phyloP scores from a whole-genome alignment of 2,797 vertebrate genomes.

The Parauchenoglanis ngamensis region DNA sequence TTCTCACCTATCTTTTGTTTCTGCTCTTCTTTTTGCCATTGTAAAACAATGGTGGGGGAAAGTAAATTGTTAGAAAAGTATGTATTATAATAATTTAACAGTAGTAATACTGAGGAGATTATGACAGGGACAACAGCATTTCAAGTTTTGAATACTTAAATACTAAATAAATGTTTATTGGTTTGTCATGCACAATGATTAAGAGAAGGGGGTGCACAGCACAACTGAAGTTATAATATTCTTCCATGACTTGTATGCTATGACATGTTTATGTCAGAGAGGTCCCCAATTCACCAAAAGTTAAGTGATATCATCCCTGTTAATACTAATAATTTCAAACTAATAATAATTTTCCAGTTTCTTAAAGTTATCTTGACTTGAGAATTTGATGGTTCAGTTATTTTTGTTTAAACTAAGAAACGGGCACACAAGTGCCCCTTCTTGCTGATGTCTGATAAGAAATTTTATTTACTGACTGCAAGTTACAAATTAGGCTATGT shows the following conservation, averaged over 20 bases:
- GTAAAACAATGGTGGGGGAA: not conserved
- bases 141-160: not conserved
- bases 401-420: not conserved
- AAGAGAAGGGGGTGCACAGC: not conserved
- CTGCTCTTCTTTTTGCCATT: not conserved
- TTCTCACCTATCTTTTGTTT: not conserved
- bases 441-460: not conserved
- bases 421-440: not conserved
- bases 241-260: not conserved
- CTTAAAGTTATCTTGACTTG: not conserved
- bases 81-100: not conserved
- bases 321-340: not conserved
- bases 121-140: not conserved
- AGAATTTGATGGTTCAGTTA: too few species aligned
- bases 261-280: not conserved
- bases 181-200: not conserved
- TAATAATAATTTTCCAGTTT: not conserved
- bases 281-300: not conserved
- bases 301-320: not conserved
- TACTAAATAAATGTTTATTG: not conserved
- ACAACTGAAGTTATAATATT: not conserved
- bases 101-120: not conserved
- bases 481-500: constrained; percentile 18
- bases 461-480: not conserved
- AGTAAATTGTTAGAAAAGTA: not conserved